Evolutionary conservation across 2,113 vertebrate species (phyloP), one percentile per base, ranked within the genome.

Genomic region (Piprites chloris): DNA sequence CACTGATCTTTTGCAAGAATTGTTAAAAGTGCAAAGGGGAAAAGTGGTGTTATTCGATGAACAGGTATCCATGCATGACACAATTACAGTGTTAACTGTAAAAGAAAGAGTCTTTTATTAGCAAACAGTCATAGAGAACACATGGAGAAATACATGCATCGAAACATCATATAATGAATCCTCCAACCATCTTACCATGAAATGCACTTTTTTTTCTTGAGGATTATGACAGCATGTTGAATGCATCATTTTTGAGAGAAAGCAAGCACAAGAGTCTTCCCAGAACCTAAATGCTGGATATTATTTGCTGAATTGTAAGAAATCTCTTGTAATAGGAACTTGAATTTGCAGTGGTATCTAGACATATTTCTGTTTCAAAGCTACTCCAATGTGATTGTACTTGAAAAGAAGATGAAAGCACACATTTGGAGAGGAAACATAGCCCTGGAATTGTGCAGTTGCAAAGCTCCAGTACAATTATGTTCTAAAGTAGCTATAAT

Each of bases 61-160:
- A 49, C 96, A 98, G 16, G 77, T 61, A 82, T 97, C 92, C 49
- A 77, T n/a, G 50, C 98, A 98, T 4, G 95, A 97, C 46, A 98
- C 75, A 44, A 97, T 77, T 35, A 96, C 58, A 6, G 66, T 90
- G 86, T 94, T 94, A 85, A 79, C 98, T 98, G 90, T 30, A 56
- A 80, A 39, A 69, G n/a, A 78, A 68, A 69, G 12, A 77, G 18
- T 23, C 27, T 4, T 80, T 1, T 63, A 72, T 85, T 90, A 52
- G 66, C 49, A 80, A 84, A 59, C 17, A 56, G 12, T 63, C 78
- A 55, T 17, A 44, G 1, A 46, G 50, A 55, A 49, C 44, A 84
- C 17, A 26, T 5, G 58, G 50, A 71, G 18, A 85, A 82, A 44
- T 47, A 55, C 0, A 1, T 33, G 17, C 22, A 14, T 15, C 16